These are phyloP conservation scores for Iguana delicatissima DNA, from an alignment of 2,797 vertebrate genomes.

Conservation along the genomic window DNA sequence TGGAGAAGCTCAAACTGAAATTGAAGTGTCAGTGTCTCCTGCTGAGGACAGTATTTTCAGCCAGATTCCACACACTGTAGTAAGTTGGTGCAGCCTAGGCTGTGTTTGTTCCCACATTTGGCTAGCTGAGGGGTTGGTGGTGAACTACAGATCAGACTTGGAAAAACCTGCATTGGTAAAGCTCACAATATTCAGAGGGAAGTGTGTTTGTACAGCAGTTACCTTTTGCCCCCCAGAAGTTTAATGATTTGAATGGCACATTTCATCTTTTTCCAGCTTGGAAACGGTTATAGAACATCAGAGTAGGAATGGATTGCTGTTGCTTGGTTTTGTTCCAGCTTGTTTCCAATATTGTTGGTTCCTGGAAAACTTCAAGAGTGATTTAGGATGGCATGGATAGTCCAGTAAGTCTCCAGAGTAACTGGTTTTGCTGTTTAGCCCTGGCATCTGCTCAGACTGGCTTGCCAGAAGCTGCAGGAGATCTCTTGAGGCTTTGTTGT, in stretches of 20 bases:
- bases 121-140: not conserved
- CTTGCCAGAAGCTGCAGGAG: not conserved
- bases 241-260: not conserved
- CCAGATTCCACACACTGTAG: not conserved
- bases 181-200: not conserved
- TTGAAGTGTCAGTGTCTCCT: not conserved
- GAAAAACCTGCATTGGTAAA: not conserved
- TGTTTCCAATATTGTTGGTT: not conserved
- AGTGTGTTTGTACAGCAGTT: not conserved
- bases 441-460: not conserved
- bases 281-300: not conserved
- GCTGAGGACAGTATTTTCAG: not conserved
- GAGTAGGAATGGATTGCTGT: not conserved
- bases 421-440: not conserved
- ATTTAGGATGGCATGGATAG: not conserved
- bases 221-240: not conserved
- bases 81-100: too few species aligned
- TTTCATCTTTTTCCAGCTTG: conserved; percentile 14
- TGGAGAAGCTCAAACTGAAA: not conserved
- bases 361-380: not conserved
- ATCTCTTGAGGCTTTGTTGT: conserved; percentile 5
- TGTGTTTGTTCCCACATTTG: not conserved
- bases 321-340: not conserved
- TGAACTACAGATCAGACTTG: not conserved
- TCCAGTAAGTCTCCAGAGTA: conserved; percentile 6